phyloP scores from a whole-genome alignment of 2,797 vertebrate genomes.

The Rallus crepitans region DNA sequence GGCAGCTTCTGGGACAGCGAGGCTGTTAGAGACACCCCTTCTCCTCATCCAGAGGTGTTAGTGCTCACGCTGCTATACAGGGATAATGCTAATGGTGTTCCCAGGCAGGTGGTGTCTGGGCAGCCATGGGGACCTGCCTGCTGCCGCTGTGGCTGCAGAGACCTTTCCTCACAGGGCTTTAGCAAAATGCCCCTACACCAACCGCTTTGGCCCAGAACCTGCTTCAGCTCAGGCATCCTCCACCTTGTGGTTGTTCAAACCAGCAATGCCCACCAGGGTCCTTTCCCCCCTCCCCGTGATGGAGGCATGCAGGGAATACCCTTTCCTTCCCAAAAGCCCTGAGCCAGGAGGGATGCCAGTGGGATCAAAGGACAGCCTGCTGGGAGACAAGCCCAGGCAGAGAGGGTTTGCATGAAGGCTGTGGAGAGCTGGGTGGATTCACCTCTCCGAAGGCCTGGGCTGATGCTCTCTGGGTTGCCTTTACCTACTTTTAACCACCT shows the following conservation, averaged over 20 bases:
- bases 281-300: not conserved
- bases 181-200: fast-evolving
- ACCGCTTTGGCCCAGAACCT: not conserved
- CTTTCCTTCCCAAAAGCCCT: not conserved
- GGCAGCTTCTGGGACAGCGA: not conserved
- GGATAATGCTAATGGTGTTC: not conserved
- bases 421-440: not conserved
- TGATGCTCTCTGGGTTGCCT: not conserved
- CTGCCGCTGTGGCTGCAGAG: not conserved
- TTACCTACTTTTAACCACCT: not conserved
- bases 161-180: not conserved
- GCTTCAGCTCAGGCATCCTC: not conserved
- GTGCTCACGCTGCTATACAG: fast-evolving
- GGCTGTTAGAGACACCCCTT: not conserved
- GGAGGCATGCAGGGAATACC: fast-evolving
- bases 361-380: not conserved
- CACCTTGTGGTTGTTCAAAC: not conserved
- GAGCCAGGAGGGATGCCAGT: fast-evolving
- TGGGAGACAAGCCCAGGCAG: not conserved
- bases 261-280: fast-evolving
- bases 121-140: not conserved
- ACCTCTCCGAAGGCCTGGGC: not conserved
- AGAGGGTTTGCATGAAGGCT: not conserved
- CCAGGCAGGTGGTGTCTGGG: fast-evolving
- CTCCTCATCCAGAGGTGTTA: fast-evolving